Base-by-base conservation (phyloP, 2,797 vertebrate genomes). In the Scolopax rusticola region DNA sequence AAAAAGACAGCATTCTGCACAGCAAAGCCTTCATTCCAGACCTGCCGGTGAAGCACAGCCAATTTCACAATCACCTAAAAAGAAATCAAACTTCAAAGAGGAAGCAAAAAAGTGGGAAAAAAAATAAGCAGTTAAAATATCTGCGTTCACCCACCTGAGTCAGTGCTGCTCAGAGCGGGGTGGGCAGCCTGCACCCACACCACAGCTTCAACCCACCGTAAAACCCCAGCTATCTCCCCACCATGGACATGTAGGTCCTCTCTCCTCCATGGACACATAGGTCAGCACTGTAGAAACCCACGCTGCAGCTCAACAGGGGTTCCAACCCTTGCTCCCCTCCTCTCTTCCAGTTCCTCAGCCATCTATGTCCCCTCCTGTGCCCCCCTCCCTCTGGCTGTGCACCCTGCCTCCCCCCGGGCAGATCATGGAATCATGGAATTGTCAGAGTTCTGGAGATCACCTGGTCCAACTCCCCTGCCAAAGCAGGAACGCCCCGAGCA, bases 321-420 rank as follows among this genome's bases (percentile, higher is more conserved):
- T 25, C 10, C 77, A 64, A 50, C 41, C 45, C 47, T 15, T 23
- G 38, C 12, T 90, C 17, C 28, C 9, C 24, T 75, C 65, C 57
- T 47, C 40, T n/a, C 38, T 63, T 82, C 24, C 67, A 53, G 32
- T 19, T 87, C 64, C 54, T 77, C 47, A 21, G 6, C 27, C 38
- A 1, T 1, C 5, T 2, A 0, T 1, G 25, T 21, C 61, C 30
- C 27, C 32, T 3, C 2, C 19, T 7, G 43, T 40, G 20, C 32
- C 33, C 10, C 43, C 33, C 32, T 54, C 47, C 59, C n/a, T 28
- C 32, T 20, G 56, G 56, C 70, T 4, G 0, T 14, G 53, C n/a
- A 12, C 21, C 15, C 48, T 38, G 50, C 40, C 15, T 41, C 27
- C 60, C 59, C 59, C 1, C 16, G 10, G 75, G 51, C 79, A 53